A percentile compares a stretch with the other conserved stretches of the same genome.
Evolutionary conservation across 2,797 vertebrate species (phyloP).

Genomic region (Anabacerthia variegaticeps): DNA sequence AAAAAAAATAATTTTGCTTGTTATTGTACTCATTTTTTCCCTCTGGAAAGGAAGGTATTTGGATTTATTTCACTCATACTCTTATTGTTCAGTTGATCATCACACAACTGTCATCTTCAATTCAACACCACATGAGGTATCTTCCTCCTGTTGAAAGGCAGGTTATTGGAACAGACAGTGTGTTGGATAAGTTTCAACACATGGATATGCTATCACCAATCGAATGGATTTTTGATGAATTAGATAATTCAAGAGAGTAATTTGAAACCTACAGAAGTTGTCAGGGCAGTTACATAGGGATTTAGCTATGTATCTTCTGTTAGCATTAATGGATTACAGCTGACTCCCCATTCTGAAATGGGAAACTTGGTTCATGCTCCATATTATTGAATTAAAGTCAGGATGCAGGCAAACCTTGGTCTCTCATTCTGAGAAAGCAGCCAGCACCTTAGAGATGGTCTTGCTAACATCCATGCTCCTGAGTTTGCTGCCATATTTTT

Average conservation of each 20-base stretch:
- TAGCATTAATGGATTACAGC: background rate
- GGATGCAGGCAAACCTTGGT: background rate
- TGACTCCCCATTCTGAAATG: background rate
- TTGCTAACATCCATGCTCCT: background rate
- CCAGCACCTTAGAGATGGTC: background rate
- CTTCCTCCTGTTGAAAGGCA: background rate
- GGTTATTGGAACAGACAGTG: background rate
- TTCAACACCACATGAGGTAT: background rate
- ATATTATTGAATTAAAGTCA: background rate
- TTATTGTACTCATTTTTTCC: background rate
- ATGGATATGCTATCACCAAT: background rate
- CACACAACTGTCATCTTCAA: background rate
- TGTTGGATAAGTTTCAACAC: background rate
- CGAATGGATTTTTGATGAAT: constrained; percentile 26
- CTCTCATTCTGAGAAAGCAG: background rate
- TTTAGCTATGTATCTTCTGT: background rate
- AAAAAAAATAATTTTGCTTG: background rate
- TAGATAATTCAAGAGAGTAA: background rate
- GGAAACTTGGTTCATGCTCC: background rate
- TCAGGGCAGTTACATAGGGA: background rate
- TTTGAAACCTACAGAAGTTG: constrained; percentile 13
- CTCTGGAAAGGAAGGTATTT: background rate
- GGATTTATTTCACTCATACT: background rate
- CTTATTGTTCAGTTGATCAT: background rate
- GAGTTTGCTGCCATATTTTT: background rate